Base-by-base conservation (phyloP, 2,797 vertebrate species). In the Onychomys arenicola region DNA sequence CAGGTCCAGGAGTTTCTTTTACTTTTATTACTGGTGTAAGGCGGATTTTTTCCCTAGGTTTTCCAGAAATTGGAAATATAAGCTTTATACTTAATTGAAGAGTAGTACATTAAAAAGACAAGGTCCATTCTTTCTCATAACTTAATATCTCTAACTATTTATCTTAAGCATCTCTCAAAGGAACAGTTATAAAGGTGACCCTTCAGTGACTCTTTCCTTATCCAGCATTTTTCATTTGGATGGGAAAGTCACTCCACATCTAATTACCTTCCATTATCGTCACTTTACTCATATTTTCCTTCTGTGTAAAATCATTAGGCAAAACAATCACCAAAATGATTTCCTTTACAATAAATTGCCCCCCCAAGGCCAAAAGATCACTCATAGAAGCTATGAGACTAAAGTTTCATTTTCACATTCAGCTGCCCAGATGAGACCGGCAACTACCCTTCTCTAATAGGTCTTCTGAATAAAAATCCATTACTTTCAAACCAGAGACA, bases 401-500 rank as follows among this genome's bases (percentile, higher is more conserved):
- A 82, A 95, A 81, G 92, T 82, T 93, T 93, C 61, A 81, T 80
- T 95, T 94, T 84, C 96, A 89, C 59, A 93, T 84, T 94, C 37
- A 89, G 69, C 69, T 85, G 57, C 71, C 65, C 77, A 93, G 85
- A 80, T 46, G 23, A 43, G 29, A 89, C 61, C 9, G 67, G 23
- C 23, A 94, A 83, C 81, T 65, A 85, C 61, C 89, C 65, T 83
- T 84, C 83, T 81, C 96, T 95, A 86, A 52, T 77, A 16, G 34
- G 84, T 19, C 84, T 86, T 80, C 49, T 93, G 91, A 96, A 96
- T 95, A 86, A 94, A 75, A 98, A 92, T 55, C 17, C 57, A 94
- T 94, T 93, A 95, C 55, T 93, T 92, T 87, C 84, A 95, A 96
- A 63, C 76, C 52, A 90, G 92, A 93, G 73, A 65, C 81, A 71